These are phyloP conservation scores for Otis tarda DNA, from an alignment of 2,113 vertebrate genomes.

Conservation along the genomic window DNA sequence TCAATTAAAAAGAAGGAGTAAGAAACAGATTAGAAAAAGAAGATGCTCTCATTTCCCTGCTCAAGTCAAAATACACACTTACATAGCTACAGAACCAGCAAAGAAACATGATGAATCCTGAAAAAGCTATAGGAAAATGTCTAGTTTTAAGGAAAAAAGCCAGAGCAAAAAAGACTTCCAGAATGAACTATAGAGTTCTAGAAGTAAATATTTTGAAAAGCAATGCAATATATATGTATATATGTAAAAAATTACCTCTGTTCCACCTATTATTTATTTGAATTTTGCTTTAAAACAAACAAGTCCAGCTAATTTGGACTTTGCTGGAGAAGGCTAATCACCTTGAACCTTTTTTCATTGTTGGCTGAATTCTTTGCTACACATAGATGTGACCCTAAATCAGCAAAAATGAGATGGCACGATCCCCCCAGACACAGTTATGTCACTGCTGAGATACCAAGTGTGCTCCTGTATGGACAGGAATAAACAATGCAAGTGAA, in stretches of 20 bases:
- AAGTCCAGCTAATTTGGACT: background rate
- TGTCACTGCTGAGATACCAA: background rate
- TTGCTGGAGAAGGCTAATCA: background rate
- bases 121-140: background rate
- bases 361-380: background rate
- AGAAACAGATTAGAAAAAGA: background rate
- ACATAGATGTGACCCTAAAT: background rate
- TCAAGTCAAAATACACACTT: background rate
- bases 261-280: background rate
- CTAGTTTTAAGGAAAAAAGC: background rate
- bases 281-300: background rate
- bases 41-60: background rate
- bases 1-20: background rate
- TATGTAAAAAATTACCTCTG: background rate
- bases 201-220: background rate
- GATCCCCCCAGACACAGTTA: background rate
- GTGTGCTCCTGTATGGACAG: background rate
- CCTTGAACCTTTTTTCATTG: background rate
- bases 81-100: background rate
- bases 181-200: background rate
- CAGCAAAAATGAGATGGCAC: background rate
- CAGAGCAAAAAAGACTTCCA: background rate
- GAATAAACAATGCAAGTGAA: background rate
- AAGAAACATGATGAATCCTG: background rate
- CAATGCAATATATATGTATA: background rate